A percentile compares a stretch with the other conserved stretches of the same genome.
Conservation (phyloP, 2,888 invertebrate genomes). For the Netelia melanura region DNA sequence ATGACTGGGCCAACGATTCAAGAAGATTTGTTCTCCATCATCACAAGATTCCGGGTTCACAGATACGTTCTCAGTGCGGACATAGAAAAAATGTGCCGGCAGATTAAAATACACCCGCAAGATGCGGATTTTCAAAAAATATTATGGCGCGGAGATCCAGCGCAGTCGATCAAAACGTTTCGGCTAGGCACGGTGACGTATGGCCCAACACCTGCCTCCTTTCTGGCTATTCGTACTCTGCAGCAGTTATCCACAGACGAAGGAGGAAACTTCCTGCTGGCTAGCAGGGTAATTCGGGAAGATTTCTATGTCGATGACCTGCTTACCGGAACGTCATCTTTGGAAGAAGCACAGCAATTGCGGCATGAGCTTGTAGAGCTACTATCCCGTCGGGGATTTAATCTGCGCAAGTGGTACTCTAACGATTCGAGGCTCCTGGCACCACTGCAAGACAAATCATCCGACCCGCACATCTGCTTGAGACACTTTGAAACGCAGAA, state of each 20-base stretch:
- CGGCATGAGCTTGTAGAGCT: slow-evolving; percentile 47
- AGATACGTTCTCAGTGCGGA: slow-evolving; percentile 67
- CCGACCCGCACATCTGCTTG: neutral
- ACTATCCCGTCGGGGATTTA: slow-evolving; percentile 40
- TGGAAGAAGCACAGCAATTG: slow-evolving; percentile 18
- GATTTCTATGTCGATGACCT: slow-evolving; percentile 77
- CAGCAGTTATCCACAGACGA: slow-evolving; percentile 54
- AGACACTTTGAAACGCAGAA: slow-evolving; percentile 27
- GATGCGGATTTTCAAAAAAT: slow-evolving; percentile 70
- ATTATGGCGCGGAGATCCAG: slow-evolving; percentile 70
- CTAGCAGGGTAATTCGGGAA: slow-evolving; percentile 49
- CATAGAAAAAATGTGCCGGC: slow-evolving; percentile 75
- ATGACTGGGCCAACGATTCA: slow-evolving; percentile 23
- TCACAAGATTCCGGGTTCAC: slow-evolving; percentile 44
- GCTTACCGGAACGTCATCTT: slow-evolving; percentile 62
- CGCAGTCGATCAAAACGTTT: slow-evolving; percentile 33
- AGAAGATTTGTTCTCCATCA: slow-evolving; percentile 39
- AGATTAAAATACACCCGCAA: slow-evolving; percentile 12
- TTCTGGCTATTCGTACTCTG: slow-evolving; percentile 63
- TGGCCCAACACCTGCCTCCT: neutral
- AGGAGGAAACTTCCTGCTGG: slow-evolving; percentile 58
- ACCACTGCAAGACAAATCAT: neutral
- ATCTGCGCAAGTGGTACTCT: slow-evolving; percentile 58
- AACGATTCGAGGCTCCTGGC: slow-evolving; percentile 27
- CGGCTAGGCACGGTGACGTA: slow-evolving; percentile 26